Evolutionary conservation across 2,797 vertebrate genomes (phyloP), one percentile per base, ranked within the genome.

Genomic region (Poeciliopsis infans): DNA sequence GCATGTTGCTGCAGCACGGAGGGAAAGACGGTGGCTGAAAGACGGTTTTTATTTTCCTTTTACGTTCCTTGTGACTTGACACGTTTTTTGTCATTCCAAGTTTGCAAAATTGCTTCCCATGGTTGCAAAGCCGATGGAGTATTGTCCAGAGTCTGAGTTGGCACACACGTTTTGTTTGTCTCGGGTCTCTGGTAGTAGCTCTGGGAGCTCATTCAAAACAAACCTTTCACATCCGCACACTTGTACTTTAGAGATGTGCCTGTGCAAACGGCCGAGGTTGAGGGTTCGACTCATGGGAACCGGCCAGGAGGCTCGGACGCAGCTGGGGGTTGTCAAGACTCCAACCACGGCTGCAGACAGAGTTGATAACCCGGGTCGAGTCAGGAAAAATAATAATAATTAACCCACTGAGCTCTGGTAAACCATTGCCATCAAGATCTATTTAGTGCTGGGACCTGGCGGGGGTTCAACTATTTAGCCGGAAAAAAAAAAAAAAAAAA

Each of bases 371-470:
- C 75, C 76, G 46, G 7, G 2, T 59, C 1, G 46, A 61, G 53
- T 28, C 28, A 57, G 2, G 13, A 28, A 20, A 61, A 61, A 49
- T 0, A 41, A 31, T 43, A 20, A 49, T 2, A 11, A 23, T 78
- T 55, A 86, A 81, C 75, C 74, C 43, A 46, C 36, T 66, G 79
- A 23, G 49, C 59, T 72, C 13, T 49, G 11, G 76, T 84, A 85
- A 92, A 85, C 70, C n/a, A 15, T 74, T 79, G 74, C 83, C 83
- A 85, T 90, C 89, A 91, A 84, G 66, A 59, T 69, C 49, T 74
- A 28, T 86, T 85, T 86, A 57, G 43, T 47, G 69, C 79, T 75
- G 79, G 83, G 68, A 72, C 45, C 79, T 85, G 91, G 89, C 86
- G 66, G 28, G 0, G n/a, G 57, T 75, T 83, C 90, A 91, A 85